Conservation (phyloP, 2,797 vertebrate genomes). For the Nyctalus aviator region DNA sequence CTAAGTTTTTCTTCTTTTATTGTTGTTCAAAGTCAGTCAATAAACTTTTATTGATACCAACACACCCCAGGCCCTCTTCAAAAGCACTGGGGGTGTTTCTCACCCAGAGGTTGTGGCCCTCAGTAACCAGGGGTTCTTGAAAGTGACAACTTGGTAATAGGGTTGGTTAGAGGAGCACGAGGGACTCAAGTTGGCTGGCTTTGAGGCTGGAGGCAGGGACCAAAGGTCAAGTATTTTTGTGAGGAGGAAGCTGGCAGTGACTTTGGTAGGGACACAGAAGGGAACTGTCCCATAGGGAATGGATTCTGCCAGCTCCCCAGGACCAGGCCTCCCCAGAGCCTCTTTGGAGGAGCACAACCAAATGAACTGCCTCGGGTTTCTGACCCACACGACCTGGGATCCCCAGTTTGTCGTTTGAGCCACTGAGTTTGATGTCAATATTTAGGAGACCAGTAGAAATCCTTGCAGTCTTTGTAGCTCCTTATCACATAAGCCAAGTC, state of each 20-base stretch:
- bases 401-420: neutral
- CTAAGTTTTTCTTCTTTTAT: too few relatives aligned
- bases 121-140: too few relatives aligned
- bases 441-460: too few relatives aligned
- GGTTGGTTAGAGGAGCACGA: rapidly evolving
- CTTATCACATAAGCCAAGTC: neutral
- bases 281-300: neutral
- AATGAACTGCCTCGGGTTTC: neutral
- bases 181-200: rapidly evolving
- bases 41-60: too few relatives aligned
- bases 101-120: too few relatives aligned
- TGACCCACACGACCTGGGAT: neutral
- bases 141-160: too few relatives aligned
- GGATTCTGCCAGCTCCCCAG: neutral
- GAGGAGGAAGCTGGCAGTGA: neutral
- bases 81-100: too few relatives aligned
- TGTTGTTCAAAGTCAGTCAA: too few relatives aligned
- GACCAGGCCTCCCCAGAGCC: too few relatives aligned
- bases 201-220: neutral
- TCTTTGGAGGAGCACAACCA: neutral
- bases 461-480: rapidly evolving
- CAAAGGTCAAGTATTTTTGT: too few relatives aligned
- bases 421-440: neutral
- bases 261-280: neutral
- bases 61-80: too few relatives aligned